A percentile compares a stretch with the other conserved stretches of the same genome.
Evolutionary conservation across 2,888 invertebrate genomes (phyloP).

Genomic region (Diarsia mendica): DNA sequence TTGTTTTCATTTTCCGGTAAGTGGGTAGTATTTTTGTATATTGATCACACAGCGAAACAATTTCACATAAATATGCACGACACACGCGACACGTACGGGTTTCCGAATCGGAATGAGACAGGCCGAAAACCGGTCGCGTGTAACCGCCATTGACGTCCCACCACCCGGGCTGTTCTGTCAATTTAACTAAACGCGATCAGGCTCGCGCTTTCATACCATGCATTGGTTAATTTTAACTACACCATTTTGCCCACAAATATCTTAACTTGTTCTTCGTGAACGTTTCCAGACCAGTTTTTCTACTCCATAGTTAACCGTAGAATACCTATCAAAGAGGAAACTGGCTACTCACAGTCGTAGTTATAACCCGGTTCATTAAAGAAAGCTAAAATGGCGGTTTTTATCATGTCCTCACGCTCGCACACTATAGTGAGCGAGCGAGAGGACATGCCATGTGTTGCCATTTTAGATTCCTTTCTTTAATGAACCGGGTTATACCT

Average conservation of each 20-base stretch:
- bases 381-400: too few species aligned
- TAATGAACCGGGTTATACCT: too few species aligned
- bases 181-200: constrained; percentile 84
- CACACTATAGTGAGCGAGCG: too few species aligned
- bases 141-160: constrained; percentile 79
- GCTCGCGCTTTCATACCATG: constrained; percentile 67
- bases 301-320: not conserved
- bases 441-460: too few species aligned
- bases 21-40: constrained; percentile 60
- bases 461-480: too few species aligned
- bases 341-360: not conserved
- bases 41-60: constrained; percentile 62
- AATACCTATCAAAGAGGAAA: constrained; percentile 7
- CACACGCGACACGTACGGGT: constrained; percentile 75
- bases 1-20: constrained; percentile 66
- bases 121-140: constrained; percentile 73
- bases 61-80: constrained; percentile 55
- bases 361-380: too few species aligned
- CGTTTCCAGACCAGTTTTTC: not conserved
- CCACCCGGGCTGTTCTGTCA: constrained; percentile 78
- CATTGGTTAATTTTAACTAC: constrained; percentile 31
- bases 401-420: too few species aligned
- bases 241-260: not conserved
- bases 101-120: constrained; percentile 79
- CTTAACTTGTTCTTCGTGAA: not conserved